These are phyloP conservation scores for Drosophila multiciliata DNA, from an alignment of 2,888 invertebrate species.

Conservation along the genomic window DNA sequence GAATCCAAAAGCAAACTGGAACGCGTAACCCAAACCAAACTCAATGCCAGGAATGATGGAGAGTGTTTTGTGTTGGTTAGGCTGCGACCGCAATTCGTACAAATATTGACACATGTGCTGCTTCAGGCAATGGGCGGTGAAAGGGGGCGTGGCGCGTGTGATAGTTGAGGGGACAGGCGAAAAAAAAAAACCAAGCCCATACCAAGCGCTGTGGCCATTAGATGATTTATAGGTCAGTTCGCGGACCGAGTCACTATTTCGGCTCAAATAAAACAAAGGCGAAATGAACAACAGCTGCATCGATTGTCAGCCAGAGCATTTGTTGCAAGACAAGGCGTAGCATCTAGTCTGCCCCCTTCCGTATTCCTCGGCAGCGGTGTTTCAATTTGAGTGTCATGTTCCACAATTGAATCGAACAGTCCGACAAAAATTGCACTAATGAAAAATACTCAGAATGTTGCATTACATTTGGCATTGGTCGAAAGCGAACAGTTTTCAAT, in stretches of 20 bases:
- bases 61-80: conserved; percentile 67
- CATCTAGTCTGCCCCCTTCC: neutral
- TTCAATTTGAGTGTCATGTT: conserved; percentile 35
- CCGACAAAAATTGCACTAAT: conserved; percentile 58
- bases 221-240: conserved; percentile 76
- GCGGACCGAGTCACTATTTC: conserved; percentile 17
- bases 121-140: neutral
- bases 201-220: conserved; percentile 66
- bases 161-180: neutral
- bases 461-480: conserved; percentile 30
- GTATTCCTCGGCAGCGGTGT: neutral
- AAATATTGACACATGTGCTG: conserved; percentile 77
- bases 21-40: conserved; percentile 34
- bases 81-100: conserved; percentile 76
- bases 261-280: conserved; percentile 46
- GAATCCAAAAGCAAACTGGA: conserved; percentile 27
- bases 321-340: conserved; percentile 8
- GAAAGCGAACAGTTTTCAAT: conserved; percentile 4
- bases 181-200: conserved; percentile 10
- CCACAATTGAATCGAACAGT: conserved; percentile 60
- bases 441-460: conserved; percentile 55
- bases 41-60: conserved; percentile 54
- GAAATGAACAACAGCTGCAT: conserved; percentile 67
- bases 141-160: neutral
- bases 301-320: conserved; percentile 51